Conservation (phyloP, 2,888 invertebrate species). For the Hemithea aestivaria region DNA sequence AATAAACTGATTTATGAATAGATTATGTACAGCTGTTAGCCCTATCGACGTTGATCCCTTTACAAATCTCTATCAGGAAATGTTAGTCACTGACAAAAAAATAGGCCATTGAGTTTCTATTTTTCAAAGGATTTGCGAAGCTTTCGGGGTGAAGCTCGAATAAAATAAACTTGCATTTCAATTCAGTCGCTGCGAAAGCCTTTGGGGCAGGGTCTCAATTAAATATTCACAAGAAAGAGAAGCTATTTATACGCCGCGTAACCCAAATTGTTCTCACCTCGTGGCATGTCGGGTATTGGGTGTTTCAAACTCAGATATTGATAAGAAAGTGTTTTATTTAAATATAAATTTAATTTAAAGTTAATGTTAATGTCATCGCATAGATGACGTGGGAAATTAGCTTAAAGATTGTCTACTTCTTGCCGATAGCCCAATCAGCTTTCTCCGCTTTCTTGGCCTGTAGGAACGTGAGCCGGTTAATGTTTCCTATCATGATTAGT, state of each 20-base stretch:
- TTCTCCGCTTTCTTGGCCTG: slow-evolving; percentile 90
- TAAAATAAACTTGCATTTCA: slow-evolving; percentile 32
- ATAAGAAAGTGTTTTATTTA: slow-evolving; percentile 55
- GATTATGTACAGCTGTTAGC: slow-evolving; percentile 15
- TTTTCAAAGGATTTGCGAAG: slow-evolving; percentile 46
- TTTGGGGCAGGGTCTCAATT: slow-evolving; percentile 29
- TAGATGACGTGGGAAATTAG: slow-evolving; percentile 33
- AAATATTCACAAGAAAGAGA: slow-evolving; percentile 32
- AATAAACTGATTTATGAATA: neutral
- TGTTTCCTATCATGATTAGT: too few species aligned
- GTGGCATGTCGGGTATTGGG: slow-evolving; percentile 34
- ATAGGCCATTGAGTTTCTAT: slow-evolving; percentile 35
- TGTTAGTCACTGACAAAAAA: slow-evolving; percentile 43
- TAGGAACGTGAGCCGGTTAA: slow-evolving; percentile 61
- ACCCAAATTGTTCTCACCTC: slow-evolving; percentile 66
- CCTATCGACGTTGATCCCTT: slow-evolving; percentile 9
- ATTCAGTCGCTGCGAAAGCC: slow-evolving; percentile 40
- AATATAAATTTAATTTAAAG: slow-evolving; percentile 49
- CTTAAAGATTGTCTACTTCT: slow-evolving; percentile 74
- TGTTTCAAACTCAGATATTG: slow-evolving; percentile 44
- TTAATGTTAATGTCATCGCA: slow-evolving; percentile 53
- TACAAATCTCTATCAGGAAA: slow-evolving; percentile 5
- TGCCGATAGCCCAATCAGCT: slow-evolving; percentile 83
- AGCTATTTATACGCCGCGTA: slow-evolving; percentile 42
- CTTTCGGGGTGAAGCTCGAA: slow-evolving; percentile 37